Evolutionary conservation across 2,113 vertebrate species (phyloP).

Genomic region (Calidris pygmaea): DNA sequence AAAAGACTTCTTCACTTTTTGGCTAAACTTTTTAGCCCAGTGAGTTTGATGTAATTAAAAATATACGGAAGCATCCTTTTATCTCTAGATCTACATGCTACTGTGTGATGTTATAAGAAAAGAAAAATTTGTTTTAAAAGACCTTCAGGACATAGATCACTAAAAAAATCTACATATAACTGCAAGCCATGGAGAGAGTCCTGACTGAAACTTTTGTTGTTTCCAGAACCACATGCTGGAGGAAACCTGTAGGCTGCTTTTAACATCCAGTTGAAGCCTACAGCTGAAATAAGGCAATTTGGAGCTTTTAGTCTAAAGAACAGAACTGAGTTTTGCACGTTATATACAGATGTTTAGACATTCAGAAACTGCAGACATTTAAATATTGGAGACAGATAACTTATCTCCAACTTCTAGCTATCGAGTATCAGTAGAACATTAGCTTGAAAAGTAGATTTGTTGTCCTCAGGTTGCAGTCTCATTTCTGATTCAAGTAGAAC

Average conservation of each 20-base stretch:
- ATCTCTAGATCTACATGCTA: background rate
- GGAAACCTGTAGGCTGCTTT: background rate
- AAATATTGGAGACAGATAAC: background rate
- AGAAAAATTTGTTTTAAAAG: background rate
- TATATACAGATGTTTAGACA: background rate
- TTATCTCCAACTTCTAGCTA: background rate
- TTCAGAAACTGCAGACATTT: background rate
- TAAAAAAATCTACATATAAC: background rate
- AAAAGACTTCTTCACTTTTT: background rate
- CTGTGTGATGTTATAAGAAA: background rate
- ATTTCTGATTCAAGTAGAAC: background rate
- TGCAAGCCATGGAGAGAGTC: background rate
- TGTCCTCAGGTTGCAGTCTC: background rate
- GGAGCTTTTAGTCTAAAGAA: background rate
- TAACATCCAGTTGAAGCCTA: background rate
- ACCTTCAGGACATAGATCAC: background rate
- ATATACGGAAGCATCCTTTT: background rate
- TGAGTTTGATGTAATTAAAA: background rate
- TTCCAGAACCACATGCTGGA: background rate
- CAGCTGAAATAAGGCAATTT: background rate
- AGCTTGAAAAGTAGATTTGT: background rate
- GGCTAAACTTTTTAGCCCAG: background rate
- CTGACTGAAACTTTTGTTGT: background rate
- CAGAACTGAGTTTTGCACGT: rapidly evolving
- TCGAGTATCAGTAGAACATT: background rate